Conservation (phyloP, 2,113 vertebrate species). For the Thomomys bottae region DNA sequence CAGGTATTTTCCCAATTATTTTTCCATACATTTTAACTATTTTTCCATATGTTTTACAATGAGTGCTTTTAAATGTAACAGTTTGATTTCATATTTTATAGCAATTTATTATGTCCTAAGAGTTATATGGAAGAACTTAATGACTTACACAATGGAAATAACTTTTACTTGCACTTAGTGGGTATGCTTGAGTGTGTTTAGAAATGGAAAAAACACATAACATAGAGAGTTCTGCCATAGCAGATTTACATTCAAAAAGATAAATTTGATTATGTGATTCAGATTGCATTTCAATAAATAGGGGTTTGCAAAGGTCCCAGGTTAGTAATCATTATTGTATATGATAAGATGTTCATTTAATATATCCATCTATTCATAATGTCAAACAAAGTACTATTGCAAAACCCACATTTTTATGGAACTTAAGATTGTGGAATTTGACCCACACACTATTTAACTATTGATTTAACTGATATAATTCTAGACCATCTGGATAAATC, state of each 20-base stretch:
- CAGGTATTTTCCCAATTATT: neutral
- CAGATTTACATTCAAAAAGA: conserved; percentile 49
- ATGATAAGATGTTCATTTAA: conserved; percentile 36
- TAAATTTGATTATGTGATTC: conserved; percentile 63
- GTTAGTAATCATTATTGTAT: conserved; percentile 52
- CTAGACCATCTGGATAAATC: conserved; percentile 66
- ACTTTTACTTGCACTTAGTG: conserved; percentile 56
- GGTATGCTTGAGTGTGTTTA: conserved; percentile 19
- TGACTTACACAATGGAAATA: conserved; percentile 55
- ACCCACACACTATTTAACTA: conserved; percentile 55
- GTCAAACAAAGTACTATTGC: conserved; percentile 5
- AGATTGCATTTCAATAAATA: conserved; percentile 64
- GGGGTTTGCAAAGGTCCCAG: conserved; percentile 20
- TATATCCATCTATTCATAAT: conserved; percentile 18
- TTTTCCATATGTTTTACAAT: conserved; percentile 8
- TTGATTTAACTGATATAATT: conserved; percentile 46
- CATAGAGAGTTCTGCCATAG: conserved; percentile 30
- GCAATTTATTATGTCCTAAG: conserved; percentile 51
- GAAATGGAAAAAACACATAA: conserved; percentile 61
- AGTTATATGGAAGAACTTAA: conserved; percentile 45
- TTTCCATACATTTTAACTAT: neutral
- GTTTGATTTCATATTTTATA: conserved; percentile 48
- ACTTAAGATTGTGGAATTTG: conserved; percentile 57
- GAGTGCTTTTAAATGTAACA: neutral
- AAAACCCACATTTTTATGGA: conserved; percentile 57